Conservation (phyloP, 2,113 vertebrate genomes). For the cat (Felis catus) region F.catus_Fca126_mat1.0 CM031411.1:36509001-36509500, state of each 20-base stretch:
- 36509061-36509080: neutral
- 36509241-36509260: neutral
- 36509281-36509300: neutral
- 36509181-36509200: neutral
- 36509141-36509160: neutral
- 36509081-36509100: neutral
- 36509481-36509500: neutral
- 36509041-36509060: neutral
- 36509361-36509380: no score
- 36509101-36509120: slow-evolving; percentile 34
- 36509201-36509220: slow-evolving; percentile 24
- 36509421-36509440: no score
- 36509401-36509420: no score
- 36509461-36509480: neutral
- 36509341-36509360: no score
- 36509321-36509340: no score
- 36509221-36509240: neutral
- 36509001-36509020: slow-evolving; percentile 2
- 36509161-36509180: neutral
- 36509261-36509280: neutral
- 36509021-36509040: neutral
- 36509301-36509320: neutral
- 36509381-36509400: no score
- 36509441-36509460: neutral
- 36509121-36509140: neutral